These are phyloP conservation scores for Bombyx mandarina DNA, from an alignment of 1,140 invertebrate genomes.

Conservation along the genomic window DNA sequence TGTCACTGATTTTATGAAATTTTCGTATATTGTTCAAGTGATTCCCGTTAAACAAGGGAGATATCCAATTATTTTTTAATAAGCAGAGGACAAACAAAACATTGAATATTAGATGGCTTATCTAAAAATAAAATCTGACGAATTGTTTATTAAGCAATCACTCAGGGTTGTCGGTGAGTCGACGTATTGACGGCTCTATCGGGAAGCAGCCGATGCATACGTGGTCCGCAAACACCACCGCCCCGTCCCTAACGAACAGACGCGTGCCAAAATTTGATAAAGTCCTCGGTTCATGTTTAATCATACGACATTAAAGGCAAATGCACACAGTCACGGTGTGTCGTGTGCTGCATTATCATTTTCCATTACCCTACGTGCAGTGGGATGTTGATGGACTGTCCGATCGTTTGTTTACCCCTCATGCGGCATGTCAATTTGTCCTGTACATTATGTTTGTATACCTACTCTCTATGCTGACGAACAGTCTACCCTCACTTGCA, in stretches of 20 bases:
- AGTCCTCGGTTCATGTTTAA: conserved; percentile 54
- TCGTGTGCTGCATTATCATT: conserved; percentile 46
- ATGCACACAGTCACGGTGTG: conserved; percentile 36
- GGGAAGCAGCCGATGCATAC: conserved; percentile 27
- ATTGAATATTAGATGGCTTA: too few species aligned
- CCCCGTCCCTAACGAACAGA: conserved; percentile 32
- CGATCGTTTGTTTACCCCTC: conserved; percentile 31
- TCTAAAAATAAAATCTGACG: conserved; percentile 12
- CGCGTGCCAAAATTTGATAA: conserved; percentile 63
- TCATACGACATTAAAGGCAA: conserved; percentile 59
- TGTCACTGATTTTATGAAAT: too few species aligned
- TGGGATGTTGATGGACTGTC: conserved; percentile 29
- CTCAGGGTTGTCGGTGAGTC: conserved; percentile 37
- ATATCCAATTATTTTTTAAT: too few species aligned
- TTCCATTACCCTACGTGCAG: conserved; percentile 32
- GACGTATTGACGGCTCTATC: conserved; percentile 53
- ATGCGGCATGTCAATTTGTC: conserved; percentile 9
- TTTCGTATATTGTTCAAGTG: too few species aligned
- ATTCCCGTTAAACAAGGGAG: too few species aligned
- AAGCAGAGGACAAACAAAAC: too few species aligned
- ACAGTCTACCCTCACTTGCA: conserved; percentile 14
- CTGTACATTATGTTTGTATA: too few species aligned
- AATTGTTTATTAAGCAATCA: conserved; percentile 43
- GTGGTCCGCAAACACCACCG: conserved; percentile 43
- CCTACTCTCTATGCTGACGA: conserved; percentile 8